Evolutionary conservation across 2,113 vertebrate genomes (phyloP).

Genomic region (Brachypteracias leptosomus): DNA sequence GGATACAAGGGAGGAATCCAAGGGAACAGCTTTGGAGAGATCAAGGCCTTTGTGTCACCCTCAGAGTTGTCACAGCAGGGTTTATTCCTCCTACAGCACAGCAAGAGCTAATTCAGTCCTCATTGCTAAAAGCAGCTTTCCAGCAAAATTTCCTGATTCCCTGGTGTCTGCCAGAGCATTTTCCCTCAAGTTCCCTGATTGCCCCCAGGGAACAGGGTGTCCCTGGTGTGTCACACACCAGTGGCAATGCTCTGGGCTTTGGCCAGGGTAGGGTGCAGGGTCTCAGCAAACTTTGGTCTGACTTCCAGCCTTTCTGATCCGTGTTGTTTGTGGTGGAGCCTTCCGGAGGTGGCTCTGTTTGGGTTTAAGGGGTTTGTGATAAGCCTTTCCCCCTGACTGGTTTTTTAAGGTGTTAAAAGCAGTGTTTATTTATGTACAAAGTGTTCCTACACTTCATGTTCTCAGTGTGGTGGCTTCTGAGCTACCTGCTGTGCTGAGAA

Average conservation of each 20-base stretch:
- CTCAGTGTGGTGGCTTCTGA: neutral
- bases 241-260: neutral
- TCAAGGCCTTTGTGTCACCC: neutral
- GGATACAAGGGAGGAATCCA: neutral
- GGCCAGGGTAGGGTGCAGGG: neutral
- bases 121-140: neutral
- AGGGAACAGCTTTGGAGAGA: neutral
- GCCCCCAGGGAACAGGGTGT: no score
- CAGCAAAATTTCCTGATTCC: neutral
- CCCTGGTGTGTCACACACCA: neutral
- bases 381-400: neutral
- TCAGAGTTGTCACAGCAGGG: neutral
- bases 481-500: neutral
- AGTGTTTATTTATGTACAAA: neutral
- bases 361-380: neutral
- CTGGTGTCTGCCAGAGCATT: neutral
- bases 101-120: neutral
- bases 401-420: no score
- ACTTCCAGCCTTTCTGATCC: neutral
- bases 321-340: neutral
- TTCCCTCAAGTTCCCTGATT: neutral
- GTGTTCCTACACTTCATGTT: fast-evolving
- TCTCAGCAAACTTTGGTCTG: neutral
- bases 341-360: neutral
- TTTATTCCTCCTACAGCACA: neutral